Base-by-base conservation (phyloP, 1,140 invertebrate species). In the Drosophila lacertosa region DNA sequence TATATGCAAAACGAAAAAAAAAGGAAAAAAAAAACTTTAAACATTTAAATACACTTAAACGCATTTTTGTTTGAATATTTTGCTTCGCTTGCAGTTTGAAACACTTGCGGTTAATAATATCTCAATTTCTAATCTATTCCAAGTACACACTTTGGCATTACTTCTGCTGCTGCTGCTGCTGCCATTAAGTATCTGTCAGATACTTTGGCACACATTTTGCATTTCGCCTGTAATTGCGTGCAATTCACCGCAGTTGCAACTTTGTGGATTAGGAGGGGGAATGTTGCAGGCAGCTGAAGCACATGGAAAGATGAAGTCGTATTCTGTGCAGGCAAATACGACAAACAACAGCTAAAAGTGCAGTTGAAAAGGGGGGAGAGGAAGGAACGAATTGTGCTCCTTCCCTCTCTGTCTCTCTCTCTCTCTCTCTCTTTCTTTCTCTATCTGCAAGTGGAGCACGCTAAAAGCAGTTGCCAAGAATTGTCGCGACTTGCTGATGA, bases 171-270 rank as follows among this genome's bases (percentile, higher is more conserved):
- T 40, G 13, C 45, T 40, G 54, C 40, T 32, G 59, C 81, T 81
- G 82, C 68, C 55, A 77, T 81, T 81, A 88, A 86, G 82, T 86
- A 86, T 86, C 82, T 86, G 81, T 48, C 35, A 88, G 82, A 88
- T 86, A 82, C 82, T 86, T 86, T 68, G 74, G 70, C 69, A 79
- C 77, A 88, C 82, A 86, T 88, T 86, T 88, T 75, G 82, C 82
- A 86, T 77, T 77, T 88, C 62, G 67, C 62, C 70, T 88, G 82
- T 86, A 88, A 86, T 86, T 86, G 82, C 86, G 64, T 54, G 80
- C 80, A 84, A 77, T 84, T 84, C 64, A 64, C 47, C 74, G 75
- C 80, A 79, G 65, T 37, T 32, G 22, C 39, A 44, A 32, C 40
- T 5, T 51, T 50, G 20, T 65, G 76, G 60, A 63, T 73, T 54